A percentile compares a stretch with the other conserved stretches of the same genome.
Evolutionary conservation across 1,140 invertebrate genomes (phyloP).

Genomic region (Diachasma alloeum): DNA sequence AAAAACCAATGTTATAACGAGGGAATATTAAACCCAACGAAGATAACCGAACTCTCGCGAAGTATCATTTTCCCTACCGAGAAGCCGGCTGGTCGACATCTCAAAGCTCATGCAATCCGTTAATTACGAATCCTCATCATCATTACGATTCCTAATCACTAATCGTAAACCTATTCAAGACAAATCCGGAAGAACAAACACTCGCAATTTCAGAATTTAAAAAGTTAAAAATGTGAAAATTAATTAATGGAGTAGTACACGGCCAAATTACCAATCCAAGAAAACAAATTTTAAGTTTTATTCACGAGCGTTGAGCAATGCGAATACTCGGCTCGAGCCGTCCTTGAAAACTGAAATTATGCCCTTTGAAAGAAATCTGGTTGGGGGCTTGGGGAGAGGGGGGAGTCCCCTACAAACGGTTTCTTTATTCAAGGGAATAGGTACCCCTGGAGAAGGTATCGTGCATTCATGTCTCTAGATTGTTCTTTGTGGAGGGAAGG

Average conservation of each 20-base stretch:
- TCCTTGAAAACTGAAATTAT: conserved; percentile 67
- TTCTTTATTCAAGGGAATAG: background rate
- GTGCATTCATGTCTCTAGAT: conserved; percentile 17
- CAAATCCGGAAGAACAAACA: no score
- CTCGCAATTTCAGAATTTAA: no score
- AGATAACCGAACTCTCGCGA: conserved; percentile 26
- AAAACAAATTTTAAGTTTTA: no score
- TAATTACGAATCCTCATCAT: no score
- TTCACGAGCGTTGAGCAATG: conserved; percentile 16
- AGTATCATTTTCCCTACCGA: background rate
- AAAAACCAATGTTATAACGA: conserved; percentile 5
- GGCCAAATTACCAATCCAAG: no score
- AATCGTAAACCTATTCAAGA: no score
- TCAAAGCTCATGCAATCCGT: no score
- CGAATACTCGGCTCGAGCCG: conserved; percentile 44
- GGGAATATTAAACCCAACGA: conserved; percentile 1
- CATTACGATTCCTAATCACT: no score
- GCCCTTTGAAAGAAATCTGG: conserved; percentile 66
- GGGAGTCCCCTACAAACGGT: background rate
- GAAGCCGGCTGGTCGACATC: background rate
- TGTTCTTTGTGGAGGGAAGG: conserved; percentile 3
- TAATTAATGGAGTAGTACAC: no score
- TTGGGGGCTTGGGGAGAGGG: conserved; percentile 32
- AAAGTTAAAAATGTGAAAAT: no score
- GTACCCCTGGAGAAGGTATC: background rate